These are phyloP conservation scores for Junonia oenone DNA, from an alignment of 2,888 invertebrate species.

Conservation along the genomic window DNA sequence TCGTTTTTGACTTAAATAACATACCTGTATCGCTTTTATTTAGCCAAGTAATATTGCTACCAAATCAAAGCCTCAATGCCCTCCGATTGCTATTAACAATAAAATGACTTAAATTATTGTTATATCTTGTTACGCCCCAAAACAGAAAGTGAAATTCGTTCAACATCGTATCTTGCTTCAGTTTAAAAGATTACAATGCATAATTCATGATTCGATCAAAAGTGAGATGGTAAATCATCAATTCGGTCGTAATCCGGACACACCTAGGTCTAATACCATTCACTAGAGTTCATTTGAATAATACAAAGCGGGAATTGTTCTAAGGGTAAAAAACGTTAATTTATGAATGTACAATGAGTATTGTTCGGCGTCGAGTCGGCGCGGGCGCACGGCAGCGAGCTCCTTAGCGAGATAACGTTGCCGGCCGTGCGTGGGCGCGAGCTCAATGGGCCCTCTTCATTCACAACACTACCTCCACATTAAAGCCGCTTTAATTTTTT, in stretches of 20 bases:
- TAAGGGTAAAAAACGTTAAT: constrained; percentile 48
- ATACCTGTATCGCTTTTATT: constrained; percentile 56
- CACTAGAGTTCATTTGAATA: constrained; percentile 52
- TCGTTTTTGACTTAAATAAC: constrained; percentile 65
- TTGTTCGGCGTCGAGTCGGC: constrained; percentile 42
- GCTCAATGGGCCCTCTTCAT: constrained; percentile 76
- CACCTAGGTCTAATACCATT: constrained; percentile 44
- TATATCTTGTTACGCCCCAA: not conserved
- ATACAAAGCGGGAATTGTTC: constrained; percentile 46
- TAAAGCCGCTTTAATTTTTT: constrained; percentile 74
- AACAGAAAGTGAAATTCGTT: not conserved
- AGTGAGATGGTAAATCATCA: constrained; percentile 32
- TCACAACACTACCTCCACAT: constrained; percentile 75
- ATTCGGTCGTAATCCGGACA: constrained; percentile 37
- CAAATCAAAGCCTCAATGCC: constrained; percentile 27
- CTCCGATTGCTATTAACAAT: not conserved
- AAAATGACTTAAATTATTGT: constrained; percentile 2
- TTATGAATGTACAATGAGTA: constrained; percentile 48
- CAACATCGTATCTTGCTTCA: not conserved
- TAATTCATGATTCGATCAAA: constrained; percentile 33
- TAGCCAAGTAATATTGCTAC: constrained; percentile 48
- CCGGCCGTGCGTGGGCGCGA: constrained; percentile 65
- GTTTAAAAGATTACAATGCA: constrained; percentile 25
- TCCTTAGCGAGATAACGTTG: constrained; percentile 44
- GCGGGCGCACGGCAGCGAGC: constrained; percentile 40